phyloP scores from a whole-genome alignment of 1,140 invertebrate species.

The Caligus rogercresseyi region DNA sequence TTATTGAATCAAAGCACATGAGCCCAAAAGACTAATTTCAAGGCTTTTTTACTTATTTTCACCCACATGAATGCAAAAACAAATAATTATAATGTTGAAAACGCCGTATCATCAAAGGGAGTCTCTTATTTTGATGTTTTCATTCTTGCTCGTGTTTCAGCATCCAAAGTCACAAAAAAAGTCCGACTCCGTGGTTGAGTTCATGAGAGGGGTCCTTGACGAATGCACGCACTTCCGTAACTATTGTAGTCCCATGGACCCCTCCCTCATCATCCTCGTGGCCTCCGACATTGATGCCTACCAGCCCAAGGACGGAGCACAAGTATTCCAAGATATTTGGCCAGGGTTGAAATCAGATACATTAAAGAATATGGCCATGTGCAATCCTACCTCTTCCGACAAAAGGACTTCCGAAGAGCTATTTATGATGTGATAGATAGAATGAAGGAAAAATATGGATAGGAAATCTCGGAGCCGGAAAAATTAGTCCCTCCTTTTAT shows the following conservation, averaged over 20 bases:
- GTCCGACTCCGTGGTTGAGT: conserved; percentile 65
- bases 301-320: conserved; percentile 63
- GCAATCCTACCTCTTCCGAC: conserved; percentile 65
- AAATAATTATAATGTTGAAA: too few species aligned
- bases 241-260: conserved; percentile 63
- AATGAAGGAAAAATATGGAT: not conserved
- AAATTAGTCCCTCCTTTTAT: not conserved
- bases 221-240: conserved; percentile 92
- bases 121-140: too few species aligned
- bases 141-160: too few species aligned
- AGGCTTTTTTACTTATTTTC: too few species aligned
- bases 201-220: conserved; percentile 96
- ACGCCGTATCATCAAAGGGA: too few species aligned
- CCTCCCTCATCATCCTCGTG: conserved; percentile 61
- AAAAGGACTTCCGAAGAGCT: conserved; percentile 60
- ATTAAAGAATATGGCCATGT: conserved; percentile 70
- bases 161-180: too few species aligned
- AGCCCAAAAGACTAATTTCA: too few species aligned
- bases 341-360: conserved; percentile 71
- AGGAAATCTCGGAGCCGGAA: not conserved
- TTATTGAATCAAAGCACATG: too few species aligned
- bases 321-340: conserved; percentile 69
- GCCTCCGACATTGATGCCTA: conserved; percentile 60
- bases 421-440: conserved; percentile 19
- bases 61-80: too few species aligned